Evolutionary conservation across 2,888 invertebrate genomes (phyloP).

Genomic region (Parasteatoda lunata): DNA sequence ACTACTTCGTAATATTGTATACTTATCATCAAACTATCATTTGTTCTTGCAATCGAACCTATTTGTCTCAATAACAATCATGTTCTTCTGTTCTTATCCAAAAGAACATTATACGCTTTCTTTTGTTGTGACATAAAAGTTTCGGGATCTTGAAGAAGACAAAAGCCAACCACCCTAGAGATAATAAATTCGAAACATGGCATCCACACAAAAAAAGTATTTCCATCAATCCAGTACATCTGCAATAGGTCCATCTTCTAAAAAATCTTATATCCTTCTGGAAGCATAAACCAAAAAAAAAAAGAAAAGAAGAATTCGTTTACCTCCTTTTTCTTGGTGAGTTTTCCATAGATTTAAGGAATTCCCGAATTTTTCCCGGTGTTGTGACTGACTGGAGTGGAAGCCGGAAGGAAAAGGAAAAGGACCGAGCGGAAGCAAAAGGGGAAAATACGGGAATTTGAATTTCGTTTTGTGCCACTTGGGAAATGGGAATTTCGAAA

Average conservation of each 20-base stretch:
- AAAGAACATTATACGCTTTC: no score
- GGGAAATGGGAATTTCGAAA: slow-evolving; percentile 31
- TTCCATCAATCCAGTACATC: slow-evolving; percentile 17
- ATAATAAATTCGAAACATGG: slow-evolving; percentile 29
- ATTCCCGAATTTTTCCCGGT: slow-evolving; percentile 23
- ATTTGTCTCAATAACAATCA: no score
- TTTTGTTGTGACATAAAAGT: no score
- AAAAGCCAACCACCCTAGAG: slow-evolving; percentile 11
- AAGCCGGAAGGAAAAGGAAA: slow-evolving; percentile 14
- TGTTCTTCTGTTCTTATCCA: no score
- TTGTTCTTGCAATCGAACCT: no score
- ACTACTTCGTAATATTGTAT: no score
- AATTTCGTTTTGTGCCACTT: slow-evolving; percentile 28
- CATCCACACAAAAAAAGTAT: not conserved
- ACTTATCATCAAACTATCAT: no score
- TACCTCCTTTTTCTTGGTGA: slow-evolving; percentile 28
- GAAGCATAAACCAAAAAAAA: not conserved
- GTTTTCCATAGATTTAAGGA: slow-evolving; percentile 27
- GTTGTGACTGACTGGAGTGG: slow-evolving; percentile 25
- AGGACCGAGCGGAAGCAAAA: slow-evolving; percentile 20
- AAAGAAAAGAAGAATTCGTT: slow-evolving; percentile 15
- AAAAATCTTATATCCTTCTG: not conserved
- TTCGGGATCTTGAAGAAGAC: not conserved
- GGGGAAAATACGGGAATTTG: slow-evolving; percentile 52
- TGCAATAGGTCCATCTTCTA: not conserved